Evolutionary conservation across 2,888 invertebrate species (phyloP).

Genomic region (Exephanes ischioxanthus): DNA sequence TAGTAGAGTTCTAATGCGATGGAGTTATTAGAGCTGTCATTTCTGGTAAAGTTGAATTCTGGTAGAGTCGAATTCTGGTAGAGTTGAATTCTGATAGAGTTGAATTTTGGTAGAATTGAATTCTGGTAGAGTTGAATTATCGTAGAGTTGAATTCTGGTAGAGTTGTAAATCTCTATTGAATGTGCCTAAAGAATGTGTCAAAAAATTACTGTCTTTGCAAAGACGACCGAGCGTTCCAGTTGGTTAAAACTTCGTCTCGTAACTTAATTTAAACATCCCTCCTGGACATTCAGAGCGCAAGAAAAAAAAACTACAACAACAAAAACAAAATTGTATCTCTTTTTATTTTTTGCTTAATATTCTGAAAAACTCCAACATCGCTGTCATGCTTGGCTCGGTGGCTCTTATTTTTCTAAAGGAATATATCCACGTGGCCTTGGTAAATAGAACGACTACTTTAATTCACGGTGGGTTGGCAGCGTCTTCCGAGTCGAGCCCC

Average conservation of each 20-base stretch:
- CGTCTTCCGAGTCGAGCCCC: conserved; percentile 22
- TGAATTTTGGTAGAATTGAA: too few relatives aligned
- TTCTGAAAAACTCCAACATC: not conserved
- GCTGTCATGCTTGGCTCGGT: not conserved
- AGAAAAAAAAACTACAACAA: not conserved
- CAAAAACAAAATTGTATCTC: too few relatives aligned
- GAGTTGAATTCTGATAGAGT: too few relatives aligned
- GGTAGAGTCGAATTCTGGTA: too few relatives aligned
- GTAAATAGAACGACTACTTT: conserved; percentile 32
- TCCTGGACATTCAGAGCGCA: not conserved
- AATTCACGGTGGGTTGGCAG: conserved; percentile 37
- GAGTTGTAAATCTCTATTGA: too few relatives aligned
- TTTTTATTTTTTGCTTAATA: not conserved
- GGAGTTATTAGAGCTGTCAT: too few relatives aligned
- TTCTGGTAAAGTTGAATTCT: too few relatives aligned
- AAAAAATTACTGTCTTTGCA: not conserved
- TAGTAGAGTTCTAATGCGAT: too few relatives aligned
- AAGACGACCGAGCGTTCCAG: not conserved
- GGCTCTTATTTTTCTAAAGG: not conserved
- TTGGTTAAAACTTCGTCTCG: not conserved
- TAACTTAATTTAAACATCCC: not conserved
- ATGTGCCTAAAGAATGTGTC: too few relatives aligned
- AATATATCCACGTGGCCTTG: conserved; percentile 5
- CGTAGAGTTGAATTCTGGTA: too few relatives aligned
- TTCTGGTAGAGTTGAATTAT: too few relatives aligned